Evolutionary conservation across 2,797 vertebrate species (phyloP).

Genomic region (Protonibea diacanthus): DNA sequence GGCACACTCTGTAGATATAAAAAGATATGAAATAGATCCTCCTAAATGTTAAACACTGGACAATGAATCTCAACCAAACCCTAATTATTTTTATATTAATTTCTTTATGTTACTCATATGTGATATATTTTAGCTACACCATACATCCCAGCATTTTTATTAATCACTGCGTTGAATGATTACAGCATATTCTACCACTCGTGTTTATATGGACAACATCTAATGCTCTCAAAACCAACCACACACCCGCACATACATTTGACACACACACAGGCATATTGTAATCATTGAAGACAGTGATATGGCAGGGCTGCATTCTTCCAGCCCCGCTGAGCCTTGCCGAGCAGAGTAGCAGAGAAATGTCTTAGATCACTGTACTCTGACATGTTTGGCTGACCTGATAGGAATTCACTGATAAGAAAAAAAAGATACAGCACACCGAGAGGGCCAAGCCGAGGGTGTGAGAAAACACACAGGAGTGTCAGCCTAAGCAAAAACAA

Average conservation of each 20-base stretch:
- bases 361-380: constrained; percentile 70
- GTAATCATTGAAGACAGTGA: constrained; percentile 44
- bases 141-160: not conserved
- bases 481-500: constrained; percentile 47
- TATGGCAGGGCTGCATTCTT: constrained; percentile 64
- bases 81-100: not conserved
- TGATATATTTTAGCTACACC: not conserved
- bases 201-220: constrained; percentile 28
- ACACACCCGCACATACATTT: too few species aligned
- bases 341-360: constrained; percentile 56
- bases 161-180: constrained; percentile 2
- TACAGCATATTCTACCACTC: not conserved
- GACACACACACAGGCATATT: constrained; percentile 8
- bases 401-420: constrained; percentile 77
- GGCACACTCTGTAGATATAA: too few species aligned
- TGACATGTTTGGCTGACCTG: constrained; percentile 74
- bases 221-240: not conserved
- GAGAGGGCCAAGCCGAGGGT: constrained; percentile 26
- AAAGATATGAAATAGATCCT: too few species aligned
- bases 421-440: constrained; percentile 40
- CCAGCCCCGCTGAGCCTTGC: constrained; percentile 47
- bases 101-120: not conserved
- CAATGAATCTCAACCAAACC: not conserved
- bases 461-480: constrained; percentile 42
- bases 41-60: too few species aligned